Evolutionary conservation across 1,140 invertebrate genomes (phyloP).

Genomic region (Anastrepha ludens): DNA sequence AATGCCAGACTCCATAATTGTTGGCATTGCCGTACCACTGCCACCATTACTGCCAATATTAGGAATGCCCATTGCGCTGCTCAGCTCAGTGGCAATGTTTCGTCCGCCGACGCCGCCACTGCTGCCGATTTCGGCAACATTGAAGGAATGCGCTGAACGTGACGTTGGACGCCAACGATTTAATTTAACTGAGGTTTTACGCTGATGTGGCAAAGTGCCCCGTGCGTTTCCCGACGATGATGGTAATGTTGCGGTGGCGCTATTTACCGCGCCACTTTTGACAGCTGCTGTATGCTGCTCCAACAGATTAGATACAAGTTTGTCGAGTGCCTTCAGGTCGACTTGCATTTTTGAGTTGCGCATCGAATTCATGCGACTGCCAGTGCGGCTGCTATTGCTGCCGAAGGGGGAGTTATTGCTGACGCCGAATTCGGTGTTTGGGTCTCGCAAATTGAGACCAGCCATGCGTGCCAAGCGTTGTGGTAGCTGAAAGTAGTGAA

Average conservation of each 20-base stretch:
- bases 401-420: slow-evolving; percentile 52
- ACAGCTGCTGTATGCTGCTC: slow-evolving; percentile 63
- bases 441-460: slow-evolving; percentile 63
- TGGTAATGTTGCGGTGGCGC: slow-evolving; percentile 43
- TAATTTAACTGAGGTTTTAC: slow-evolving; percentile 65
- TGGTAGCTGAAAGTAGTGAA: slow-evolving; percentile 61
- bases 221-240: slow-evolving; percentile 55
- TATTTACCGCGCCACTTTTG: slow-evolving; percentile 1
- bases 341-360: slow-evolving; percentile 69
- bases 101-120: background rate
- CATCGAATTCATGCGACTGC: slow-evolving; percentile 69
- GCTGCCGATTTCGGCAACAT: slow-evolving; percentile 52
- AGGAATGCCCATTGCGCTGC: background rate
- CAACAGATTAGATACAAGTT: slow-evolving; percentile 68
- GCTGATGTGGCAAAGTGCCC: slow-evolving; percentile 56
- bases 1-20: slow-evolving; percentile 70
- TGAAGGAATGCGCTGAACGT: slow-evolving; percentile 68
- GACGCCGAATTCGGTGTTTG: background rate
- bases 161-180: slow-evolving; percentile 70
- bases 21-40: slow-evolving; percentile 64
- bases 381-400: slow-evolving; percentile 60
- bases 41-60: slow-evolving; percentile 7
- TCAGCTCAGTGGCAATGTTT: background rate
- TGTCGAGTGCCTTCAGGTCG: slow-evolving; percentile 69
- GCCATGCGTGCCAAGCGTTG: slow-evolving; percentile 71